Conservation (phyloP, 2,888 invertebrate genomes). For the Chirona hameri region DNA sequence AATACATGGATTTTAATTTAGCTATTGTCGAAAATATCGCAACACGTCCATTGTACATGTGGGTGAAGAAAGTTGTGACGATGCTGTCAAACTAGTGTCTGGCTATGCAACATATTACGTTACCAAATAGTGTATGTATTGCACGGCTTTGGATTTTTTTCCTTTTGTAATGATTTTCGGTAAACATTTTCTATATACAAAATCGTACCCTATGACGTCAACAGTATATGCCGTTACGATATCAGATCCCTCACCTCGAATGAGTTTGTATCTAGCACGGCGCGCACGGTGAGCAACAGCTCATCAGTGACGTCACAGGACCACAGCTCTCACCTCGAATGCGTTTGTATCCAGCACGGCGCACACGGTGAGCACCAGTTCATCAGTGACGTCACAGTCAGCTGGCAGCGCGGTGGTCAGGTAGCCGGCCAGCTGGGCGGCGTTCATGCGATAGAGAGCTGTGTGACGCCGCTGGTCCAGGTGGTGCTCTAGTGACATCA, state of each 20-base stretch:
- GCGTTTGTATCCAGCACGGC: conserved; percentile 39
- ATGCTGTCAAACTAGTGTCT: neutral
- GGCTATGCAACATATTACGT: neutral
- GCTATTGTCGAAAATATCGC: too few relatives aligned
- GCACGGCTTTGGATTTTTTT: neutral
- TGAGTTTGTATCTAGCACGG: conserved; percentile 38
- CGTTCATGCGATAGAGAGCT: conserved; percentile 37
- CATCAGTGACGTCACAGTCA: conserved; percentile 34
- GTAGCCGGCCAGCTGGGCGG: conserved; percentile 38
- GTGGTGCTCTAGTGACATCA: conserved; percentile 36
- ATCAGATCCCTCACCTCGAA: conserved; percentile 35
- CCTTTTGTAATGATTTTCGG: neutral
- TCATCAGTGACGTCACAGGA: conserved; percentile 33
- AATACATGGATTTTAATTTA: too few relatives aligned
- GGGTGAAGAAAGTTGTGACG: too few relatives aligned
- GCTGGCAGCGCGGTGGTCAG: conserved; percentile 36
- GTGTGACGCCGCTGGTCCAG: conserved; percentile 36
- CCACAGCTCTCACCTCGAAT: conserved; percentile 35
- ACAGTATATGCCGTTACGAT: neutral
- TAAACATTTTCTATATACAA: neutral
- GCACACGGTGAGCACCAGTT: conserved; percentile 36
- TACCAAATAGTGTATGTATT: neutral
- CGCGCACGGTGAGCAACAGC: conserved; percentile 36
- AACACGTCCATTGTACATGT: too few relatives aligned
- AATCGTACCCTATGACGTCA: neutral